A percentile compares a stretch with the other conserved stretches of the same genome.
phyloP scores from a whole-genome alignment of 2,797 vertebrate species.

The Bradypodion ventrale region DNA sequence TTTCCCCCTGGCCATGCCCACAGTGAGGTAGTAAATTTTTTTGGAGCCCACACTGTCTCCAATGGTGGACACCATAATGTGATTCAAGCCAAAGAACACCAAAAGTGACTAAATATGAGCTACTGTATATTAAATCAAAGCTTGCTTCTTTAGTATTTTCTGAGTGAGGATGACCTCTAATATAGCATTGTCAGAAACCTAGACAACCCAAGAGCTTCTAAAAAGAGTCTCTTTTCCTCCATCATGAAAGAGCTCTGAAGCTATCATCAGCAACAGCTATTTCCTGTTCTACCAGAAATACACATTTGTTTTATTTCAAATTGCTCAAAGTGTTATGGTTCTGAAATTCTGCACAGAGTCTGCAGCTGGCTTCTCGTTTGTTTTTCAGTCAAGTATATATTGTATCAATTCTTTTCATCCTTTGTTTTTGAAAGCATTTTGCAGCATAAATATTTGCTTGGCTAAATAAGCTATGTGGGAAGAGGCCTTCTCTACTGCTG shows the following conservation, averaged over 20 bases:
- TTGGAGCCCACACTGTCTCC: too few species aligned
- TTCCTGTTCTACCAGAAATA: constrained; percentile 13
- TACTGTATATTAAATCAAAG: too few species aligned
- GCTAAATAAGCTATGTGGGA: not conserved
- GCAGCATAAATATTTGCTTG: not conserved
- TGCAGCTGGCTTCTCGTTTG: not conserved
- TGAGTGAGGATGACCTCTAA: constrained; percentile 44
- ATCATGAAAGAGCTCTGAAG: constrained; percentile 42
- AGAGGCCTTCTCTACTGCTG: not conserved
- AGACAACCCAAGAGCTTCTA: constrained; percentile 38
- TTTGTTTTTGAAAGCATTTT: not conserved
- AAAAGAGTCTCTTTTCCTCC: not conserved
- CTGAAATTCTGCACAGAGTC: not conserved
- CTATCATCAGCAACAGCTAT: constrained; percentile 12
- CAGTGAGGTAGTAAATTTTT: too few species aligned
- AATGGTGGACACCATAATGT: too few species aligned
- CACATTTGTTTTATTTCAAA: not conserved
- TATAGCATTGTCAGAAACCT: constrained; percentile 50
- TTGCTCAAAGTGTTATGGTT: not conserved
- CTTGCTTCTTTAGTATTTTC: constrained; percentile 22
- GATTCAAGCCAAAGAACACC: too few species aligned
- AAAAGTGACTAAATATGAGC: too few species aligned
- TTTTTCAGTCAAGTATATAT: not conserved
- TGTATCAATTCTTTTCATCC: not conserved
- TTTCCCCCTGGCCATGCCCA: too few species aligned